Conservation (phyloP, 2,888 invertebrate genomes). For the Oscheius sp. region DNA sequence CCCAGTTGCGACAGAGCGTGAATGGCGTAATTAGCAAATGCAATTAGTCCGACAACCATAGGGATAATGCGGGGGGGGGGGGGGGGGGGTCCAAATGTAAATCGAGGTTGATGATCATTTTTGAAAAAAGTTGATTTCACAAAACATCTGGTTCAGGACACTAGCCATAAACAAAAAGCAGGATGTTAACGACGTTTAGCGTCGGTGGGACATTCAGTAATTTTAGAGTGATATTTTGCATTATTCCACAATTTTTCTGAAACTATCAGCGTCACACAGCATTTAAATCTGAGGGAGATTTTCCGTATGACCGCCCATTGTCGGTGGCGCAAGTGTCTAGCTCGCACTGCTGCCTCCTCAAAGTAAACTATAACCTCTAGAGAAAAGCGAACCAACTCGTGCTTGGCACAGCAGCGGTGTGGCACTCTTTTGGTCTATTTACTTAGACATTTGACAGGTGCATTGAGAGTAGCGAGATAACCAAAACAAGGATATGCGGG, state of each 20-base stretch:
- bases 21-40: constrained; percentile 24
- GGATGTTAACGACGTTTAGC: too few relatives aligned
- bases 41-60: constrained; percentile 9
- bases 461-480: not conserved
- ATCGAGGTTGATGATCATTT: too few relatives aligned
- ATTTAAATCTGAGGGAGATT: too few relatives aligned
- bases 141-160: too few relatives aligned
- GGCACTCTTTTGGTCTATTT: constrained; percentile 22
- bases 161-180: too few relatives aligned
- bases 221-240: too few relatives aligned
- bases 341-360: not conserved
- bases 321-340: too few relatives aligned
- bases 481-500: not conserved
- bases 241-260: too few relatives aligned
- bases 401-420: constrained; percentile 23
- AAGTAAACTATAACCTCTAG: not conserved
- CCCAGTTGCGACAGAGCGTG: constrained; percentile 27
- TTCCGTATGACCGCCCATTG: too few relatives aligned
- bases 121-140: too few relatives aligned
- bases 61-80: constrained; percentile 10
- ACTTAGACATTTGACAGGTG: constrained; percentile 24
- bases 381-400: constrained; percentile 8
- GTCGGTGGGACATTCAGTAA: too few relatives aligned
- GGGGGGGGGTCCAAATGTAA: not conserved
- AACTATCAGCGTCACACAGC: too few relatives aligned